A percentile compares a stretch with the other conserved stretches of the same genome.
These are phyloP conservation scores for Petromus typicus DNA, from an alignment of 2,113 vertebrate genomes.

Conservation along the genomic window DNA sequence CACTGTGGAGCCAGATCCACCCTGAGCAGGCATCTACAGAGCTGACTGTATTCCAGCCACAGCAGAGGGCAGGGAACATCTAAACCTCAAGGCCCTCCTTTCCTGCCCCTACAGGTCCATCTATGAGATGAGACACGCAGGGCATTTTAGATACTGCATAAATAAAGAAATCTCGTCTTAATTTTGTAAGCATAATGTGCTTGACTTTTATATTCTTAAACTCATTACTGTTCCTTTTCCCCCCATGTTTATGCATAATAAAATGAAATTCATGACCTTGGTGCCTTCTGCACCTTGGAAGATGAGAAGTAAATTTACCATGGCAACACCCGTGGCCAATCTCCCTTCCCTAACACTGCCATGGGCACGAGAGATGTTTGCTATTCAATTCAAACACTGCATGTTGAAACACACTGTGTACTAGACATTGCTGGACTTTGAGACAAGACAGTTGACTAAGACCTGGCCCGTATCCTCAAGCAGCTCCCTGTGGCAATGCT, in stretches of 20 bases:
- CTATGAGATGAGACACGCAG: rapidly evolving
- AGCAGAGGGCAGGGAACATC: neutral
- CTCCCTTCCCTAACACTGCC: neutral
- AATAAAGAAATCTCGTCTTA: neutral
- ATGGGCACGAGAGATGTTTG: neutral
- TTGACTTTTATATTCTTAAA: neutral
- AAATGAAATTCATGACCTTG: neutral
- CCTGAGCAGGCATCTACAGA: rapidly evolving
- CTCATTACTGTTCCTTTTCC: neutral
- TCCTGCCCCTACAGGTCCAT: no score
- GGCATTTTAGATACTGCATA: neutral
- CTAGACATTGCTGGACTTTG: neutral
- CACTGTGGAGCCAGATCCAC: neutral
- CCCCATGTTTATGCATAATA: neutral
- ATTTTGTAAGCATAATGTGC: neutral
- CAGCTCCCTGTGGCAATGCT: neutral
- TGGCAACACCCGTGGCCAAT: neutral
- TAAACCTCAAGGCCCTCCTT: neutral
- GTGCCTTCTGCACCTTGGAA: neutral
- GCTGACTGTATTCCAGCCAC: no score
- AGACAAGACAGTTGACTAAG: neutral
- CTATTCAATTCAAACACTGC: rapidly evolving
- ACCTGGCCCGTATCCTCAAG: neutral
- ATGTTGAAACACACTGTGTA: neutral
- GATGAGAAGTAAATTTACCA: neutral